Evolutionary conservation across 2,113 vertebrate species (phyloP), one percentile per base, ranked within the genome.

Genomic region (Romanogobio albipinnatus): DNA sequence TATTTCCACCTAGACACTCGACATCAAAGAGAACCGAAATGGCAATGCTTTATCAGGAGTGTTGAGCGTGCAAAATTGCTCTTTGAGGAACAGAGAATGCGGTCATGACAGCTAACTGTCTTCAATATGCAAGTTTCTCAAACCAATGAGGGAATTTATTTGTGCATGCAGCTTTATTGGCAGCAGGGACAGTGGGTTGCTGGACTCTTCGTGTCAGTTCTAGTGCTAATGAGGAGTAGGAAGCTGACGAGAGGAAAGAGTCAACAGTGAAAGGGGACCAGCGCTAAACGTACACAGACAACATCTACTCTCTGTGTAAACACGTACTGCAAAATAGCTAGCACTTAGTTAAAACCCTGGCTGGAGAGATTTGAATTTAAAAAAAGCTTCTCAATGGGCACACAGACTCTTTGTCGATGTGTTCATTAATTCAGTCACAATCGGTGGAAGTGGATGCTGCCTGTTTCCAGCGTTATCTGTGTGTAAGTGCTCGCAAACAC

Each of bases 361-460:
- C 77, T 64, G 14, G 4, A 62, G 2, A 13, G 0, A 47, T 47
- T 29, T 26, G 77, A 61, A 80, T 64, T 64, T 62, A 47, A 64
- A 49, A 51, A 51, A 53, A 33, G 61, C 3, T 22, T 66, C 66
- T 45, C 14, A 62, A 66, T 45, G 10, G 45, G 61, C 59, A 66
- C 15, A 81, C 15, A 49, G n/a, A 80, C 39, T 49, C 39, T 80
- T 64, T 81, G 78, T 81, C 66, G 77, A 45, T 43, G 43, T 81
- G 78, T 81, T 49, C 61, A 81, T 81, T 81, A 51, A 81, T 81
- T 66, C 43, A 22, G 4, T 64, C 61, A 66, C 78, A 64, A 81
- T 66, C 43, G 59, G 10, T 15, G 49, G 78, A 81, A 81, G 78
- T 64, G 43, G 56, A 39, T 45, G 56, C 58, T 79, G 76, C 36